These are phyloP conservation scores for Chromis chromis DNA, from an alignment of 2,797 vertebrate species.

Conservation along the genomic window DNA sequence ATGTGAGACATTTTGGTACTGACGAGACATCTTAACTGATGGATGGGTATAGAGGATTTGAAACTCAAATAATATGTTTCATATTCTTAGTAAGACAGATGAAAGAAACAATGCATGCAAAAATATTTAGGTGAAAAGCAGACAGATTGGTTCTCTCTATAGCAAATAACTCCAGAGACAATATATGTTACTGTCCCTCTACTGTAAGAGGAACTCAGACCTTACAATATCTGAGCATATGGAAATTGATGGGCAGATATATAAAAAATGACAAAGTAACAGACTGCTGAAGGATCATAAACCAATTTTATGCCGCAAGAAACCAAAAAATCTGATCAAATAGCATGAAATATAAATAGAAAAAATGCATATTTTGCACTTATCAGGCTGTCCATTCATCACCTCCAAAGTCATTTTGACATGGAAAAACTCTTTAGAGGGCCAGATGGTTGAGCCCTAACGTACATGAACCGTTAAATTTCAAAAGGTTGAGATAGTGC, in stretches of 20 bases:
- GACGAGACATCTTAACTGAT: not conserved
- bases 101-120: not conserved
- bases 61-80: not conserved
- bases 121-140: constrained; percentile 2
- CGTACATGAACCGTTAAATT: constrained; percentile 85
- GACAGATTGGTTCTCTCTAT: not conserved
- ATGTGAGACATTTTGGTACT: not conserved
- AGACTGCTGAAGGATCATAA: not conserved
- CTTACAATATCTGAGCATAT: not conserved
- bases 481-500: constrained; percentile 81
- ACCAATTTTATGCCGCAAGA: not conserved
- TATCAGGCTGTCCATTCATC: constrained; percentile 45
- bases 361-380: constrained; percentile 25
- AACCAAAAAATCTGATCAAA: constrained; percentile 6
- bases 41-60: not conserved
- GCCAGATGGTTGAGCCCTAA: constrained; percentile 84
- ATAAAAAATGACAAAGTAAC: not conserved
- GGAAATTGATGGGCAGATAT: not conserved
- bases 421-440: constrained; percentile 66
- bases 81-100: not conserved
- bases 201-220: not conserved
- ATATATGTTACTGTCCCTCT: not conserved
- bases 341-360: constrained; percentile 5
- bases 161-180: not conserved
- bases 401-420: constrained; percentile 64